A percentile compares a stretch with the other conserved stretches of the same genome.
phyloP scores from a whole-genome alignment of 2,113 vertebrate genomes.

The Halcyon malimbica region DNA sequence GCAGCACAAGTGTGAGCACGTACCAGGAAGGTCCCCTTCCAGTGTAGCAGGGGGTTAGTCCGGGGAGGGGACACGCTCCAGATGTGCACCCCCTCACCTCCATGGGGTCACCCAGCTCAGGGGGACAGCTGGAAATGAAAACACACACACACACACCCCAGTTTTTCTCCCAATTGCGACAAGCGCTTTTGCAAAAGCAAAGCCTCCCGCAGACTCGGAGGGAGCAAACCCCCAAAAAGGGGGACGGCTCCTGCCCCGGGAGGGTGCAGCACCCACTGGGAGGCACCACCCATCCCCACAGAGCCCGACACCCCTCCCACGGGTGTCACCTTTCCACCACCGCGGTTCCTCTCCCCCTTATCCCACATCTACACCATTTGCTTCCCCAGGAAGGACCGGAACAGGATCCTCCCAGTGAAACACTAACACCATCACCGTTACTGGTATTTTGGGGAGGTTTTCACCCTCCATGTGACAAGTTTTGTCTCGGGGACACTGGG shows the following conservation, averaged over 20 bases:
- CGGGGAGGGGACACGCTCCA: background rate
- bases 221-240: background rate
- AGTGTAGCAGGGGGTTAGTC: rapidly evolving
- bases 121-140: background rate
- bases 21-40: rapidly evolving
- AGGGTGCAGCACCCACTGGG: background rate
- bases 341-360: rapidly evolving
- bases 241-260: background rate
- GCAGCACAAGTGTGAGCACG: rapidly evolving
- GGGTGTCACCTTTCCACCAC: background rate
- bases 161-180: background rate
- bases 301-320: rapidly evolving
- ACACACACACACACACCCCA: no score
- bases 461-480: background rate
- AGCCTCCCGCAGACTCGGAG: rapidly evolving
- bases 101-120: rapidly evolving
- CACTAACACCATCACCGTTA: background rate
- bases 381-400: background rate
- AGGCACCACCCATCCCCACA: background rate
- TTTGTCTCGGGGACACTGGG: background rate
- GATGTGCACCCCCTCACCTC: rapidly evolving
- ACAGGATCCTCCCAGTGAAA: background rate
- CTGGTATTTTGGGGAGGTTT: background rate
- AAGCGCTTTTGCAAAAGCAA: background rate
- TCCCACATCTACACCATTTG: background rate